Percentiles rank a stretch among this genome's conserved stretches.
Conservation (phyloP, 2,113 vertebrate genomes). For the Zapus hudsonius region DNA sequence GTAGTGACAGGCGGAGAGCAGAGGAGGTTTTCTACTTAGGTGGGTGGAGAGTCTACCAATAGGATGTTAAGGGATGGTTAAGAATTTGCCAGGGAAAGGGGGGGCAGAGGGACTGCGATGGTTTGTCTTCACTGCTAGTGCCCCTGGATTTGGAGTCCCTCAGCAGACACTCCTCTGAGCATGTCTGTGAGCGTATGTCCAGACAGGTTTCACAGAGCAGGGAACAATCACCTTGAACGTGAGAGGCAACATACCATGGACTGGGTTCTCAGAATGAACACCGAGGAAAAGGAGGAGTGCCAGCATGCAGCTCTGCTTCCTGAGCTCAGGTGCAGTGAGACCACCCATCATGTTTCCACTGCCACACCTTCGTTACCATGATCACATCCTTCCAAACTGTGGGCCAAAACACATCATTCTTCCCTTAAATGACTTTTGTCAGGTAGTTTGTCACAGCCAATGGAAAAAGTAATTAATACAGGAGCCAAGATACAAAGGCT, state of each 20-base stretch:
- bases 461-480: background rate
- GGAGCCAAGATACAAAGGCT: too few species aligned
- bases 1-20: background rate
- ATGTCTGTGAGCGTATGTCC: background rate
- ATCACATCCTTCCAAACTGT: background rate
- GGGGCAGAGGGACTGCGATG: background rate
- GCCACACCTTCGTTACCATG: background rate
- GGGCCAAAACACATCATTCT: background rate
- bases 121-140: background rate
- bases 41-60: background rate
- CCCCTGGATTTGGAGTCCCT: background rate
- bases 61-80: background rate
- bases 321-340: background rate
- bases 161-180: background rate
- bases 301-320: background rate
- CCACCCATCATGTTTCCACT: background rate
- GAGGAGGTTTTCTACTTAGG: background rate
- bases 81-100: constrained; percentile 1
- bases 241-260: background rate
- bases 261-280: background rate
- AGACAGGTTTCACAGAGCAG: background rate
- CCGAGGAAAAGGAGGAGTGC: too few species aligned
- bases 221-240: background rate
- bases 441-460: background rate
- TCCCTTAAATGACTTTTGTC: background rate